A percentile compares a stretch with the other conserved stretches of the same genome.
Evolutionary conservation across 2,113 vertebrate genomes (phyloP).

Genomic region (Callithrix jacchus): DNA sequence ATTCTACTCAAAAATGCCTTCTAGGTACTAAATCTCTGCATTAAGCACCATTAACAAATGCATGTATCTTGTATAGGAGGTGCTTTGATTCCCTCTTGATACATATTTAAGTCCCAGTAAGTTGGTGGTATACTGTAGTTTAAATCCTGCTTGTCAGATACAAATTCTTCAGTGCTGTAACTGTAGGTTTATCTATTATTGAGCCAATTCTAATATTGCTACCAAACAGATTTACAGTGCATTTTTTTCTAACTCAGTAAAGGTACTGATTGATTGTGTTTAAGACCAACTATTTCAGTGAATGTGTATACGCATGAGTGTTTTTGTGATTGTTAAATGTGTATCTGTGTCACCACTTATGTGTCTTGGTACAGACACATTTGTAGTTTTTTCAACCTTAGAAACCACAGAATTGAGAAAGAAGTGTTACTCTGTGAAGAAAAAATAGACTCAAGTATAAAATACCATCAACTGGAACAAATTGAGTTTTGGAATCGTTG

Average conservation of each 20-base stretch:
- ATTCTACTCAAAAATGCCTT: neutral
- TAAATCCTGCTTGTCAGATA: neutral
- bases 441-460: conserved; percentile 22
- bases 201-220: neutral
- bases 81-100: conserved; percentile 27
- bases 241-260: neutral
- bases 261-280: neutral
- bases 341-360: neutral
- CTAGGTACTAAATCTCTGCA: neutral
- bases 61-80: neutral
- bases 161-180: neutral
- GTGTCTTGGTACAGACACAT: neutral
- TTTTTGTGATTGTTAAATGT: neutral
- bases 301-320: neutral
- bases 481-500: neutral
- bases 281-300: neutral
- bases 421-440: neutral
- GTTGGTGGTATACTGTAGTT: conserved; percentile 54
- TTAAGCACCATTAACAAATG: neutral
- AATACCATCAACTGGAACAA: conserved; percentile 30
- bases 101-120: neutral
- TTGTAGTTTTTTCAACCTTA: neutral
- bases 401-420: neutral
- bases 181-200: neutral
- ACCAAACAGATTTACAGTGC: conserved; percentile 17